phyloP scores from a whole-genome alignment of 2,797 vertebrate genomes.

The Hipposideros larvatus region DNA sequence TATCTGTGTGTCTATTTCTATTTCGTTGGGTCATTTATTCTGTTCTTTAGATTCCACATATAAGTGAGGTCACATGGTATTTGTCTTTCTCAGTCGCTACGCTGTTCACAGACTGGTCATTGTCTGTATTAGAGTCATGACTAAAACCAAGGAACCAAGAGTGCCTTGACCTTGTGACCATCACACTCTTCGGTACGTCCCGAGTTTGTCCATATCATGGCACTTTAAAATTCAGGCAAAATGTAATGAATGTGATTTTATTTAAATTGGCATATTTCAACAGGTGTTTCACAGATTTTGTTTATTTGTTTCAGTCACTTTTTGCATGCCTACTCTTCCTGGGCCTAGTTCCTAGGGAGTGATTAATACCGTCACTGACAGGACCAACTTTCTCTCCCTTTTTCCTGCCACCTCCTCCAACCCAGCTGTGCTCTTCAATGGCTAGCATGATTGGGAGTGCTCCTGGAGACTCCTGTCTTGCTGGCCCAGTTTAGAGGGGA shows the following conservation, averaged over 20 bases:
- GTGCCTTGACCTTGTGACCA: neutral
- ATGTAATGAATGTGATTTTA: slow-evolving; percentile 41
- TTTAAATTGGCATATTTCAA: slow-evolving; percentile 11
- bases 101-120: neutral
- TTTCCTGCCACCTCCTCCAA: neutral
- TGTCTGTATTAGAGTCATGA: neutral
- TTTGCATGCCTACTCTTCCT: neutral
- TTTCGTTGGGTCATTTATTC: too few relatives aligned
- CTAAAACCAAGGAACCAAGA: neutral
- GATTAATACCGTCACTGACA: neutral
- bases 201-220: neutral
- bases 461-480: neutral
- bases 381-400: neutral
- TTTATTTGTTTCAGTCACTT: slow-evolving; percentile 34
- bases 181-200: neutral
- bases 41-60: too few relatives aligned
- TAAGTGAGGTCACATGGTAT: too few relatives aligned
- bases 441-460: too few relatives aligned
- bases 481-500: neutral
- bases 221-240: slow-evolving; percentile 50
- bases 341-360: neutral
- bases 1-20: too few relatives aligned
- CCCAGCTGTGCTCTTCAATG: neutral
- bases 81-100: neutral
- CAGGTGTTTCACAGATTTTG: neutral